These are phyloP conservation scores for Hoplostethus atlanticus DNA, from an alignment of 2,797 vertebrate genomes.

Conservation along the genomic window DNA sequence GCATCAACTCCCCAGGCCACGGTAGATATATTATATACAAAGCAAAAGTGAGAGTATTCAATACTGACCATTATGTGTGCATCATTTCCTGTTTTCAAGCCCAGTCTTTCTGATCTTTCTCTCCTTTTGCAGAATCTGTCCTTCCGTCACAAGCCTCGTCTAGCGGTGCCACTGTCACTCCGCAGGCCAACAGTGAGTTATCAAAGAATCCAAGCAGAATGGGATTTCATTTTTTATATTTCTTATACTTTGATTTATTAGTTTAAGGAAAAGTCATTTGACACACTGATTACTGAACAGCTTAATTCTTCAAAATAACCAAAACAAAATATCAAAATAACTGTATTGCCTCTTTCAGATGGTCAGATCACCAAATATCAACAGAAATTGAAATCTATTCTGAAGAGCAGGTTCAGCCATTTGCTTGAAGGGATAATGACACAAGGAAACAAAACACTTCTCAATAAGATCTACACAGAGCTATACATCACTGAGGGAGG, in stretches of 20 bases:
- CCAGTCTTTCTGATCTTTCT: neutral
- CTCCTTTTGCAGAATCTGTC: constrained; percentile 32
- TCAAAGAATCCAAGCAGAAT: neutral
- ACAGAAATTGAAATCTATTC: constrained; percentile 47
- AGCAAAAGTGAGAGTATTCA: rapidly evolving
- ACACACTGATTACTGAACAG: neutral
- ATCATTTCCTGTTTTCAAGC: neutral
- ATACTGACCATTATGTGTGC: neutral
- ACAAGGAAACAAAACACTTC: constrained; percentile 29
- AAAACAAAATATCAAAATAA: constrained; percentile 6
- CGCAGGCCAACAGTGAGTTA: constrained; percentile 42
- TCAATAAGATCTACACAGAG: constrained; percentile 74
- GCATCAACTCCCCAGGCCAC: constrained; percentile 18
- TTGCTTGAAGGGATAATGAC: constrained; percentile 40
- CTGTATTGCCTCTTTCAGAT: constrained; percentile 34
- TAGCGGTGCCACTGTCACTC: neutral
- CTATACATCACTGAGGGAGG: constrained; percentile 73
- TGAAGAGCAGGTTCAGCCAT: constrained; percentile 62
- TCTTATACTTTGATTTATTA: too few species aligned
- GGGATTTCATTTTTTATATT: neutral
- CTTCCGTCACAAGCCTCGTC: constrained; percentile 9
- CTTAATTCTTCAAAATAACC: too few species aligned
- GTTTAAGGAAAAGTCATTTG: too few species aligned
- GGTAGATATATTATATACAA: constrained; percentile 47
- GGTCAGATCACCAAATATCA: constrained; percentile 43